Evolutionary conservation across 2,888 invertebrate genomes (phyloP), one percentile per base, ranked within the genome.

Genomic region (Syritta pipiens): DNA sequence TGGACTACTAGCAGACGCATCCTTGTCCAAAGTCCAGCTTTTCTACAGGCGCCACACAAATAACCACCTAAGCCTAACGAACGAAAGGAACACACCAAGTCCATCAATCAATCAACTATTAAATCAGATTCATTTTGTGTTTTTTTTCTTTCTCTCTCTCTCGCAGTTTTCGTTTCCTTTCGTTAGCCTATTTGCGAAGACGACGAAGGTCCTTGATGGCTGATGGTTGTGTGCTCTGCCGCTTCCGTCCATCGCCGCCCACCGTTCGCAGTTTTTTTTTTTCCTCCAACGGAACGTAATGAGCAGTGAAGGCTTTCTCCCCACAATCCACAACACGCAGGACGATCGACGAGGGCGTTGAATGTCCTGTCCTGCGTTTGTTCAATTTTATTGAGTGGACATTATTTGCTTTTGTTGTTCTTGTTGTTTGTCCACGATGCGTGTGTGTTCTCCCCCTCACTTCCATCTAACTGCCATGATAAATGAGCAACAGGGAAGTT

Each of bases 21-120:
- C 57, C 63, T 35, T 69, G 42, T 48, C 40, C 20, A 17, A 19
- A 32, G 24, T 42, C 60, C 22, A 35, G 53, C 46, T 46, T n/a
- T n/a, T 37, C 28, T 51, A 42, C 49, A 26, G 24, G 48, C 53
- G 46, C 40, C n/a, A n/a, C n/a, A n/a, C n/a, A n/a, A n/a, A 44
- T 20, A 65, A 59, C 63, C 44, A 49, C 51, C 51, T 30, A n/a
- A n/a, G n/a, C n/a, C n/a, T n/a, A 53, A 51, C 76, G 57, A 76
- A 69, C 76, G 46, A 68, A 69, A 19, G 9, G 14, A n/a, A n/a
- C n/a, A n/a, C n/a, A 24, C 49, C 48, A 22, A 53, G 57, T 69
- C 65, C 60, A 77, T 77, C 71, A 72, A 77, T 77, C 77, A 77
- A 72, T 77, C 77, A 67, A 59, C 77, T 77, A 77, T 77, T 72